Evolutionary conservation across 2,888 invertebrate genomes (phyloP).

Genomic region (Helicoverpa assulta): DNA sequence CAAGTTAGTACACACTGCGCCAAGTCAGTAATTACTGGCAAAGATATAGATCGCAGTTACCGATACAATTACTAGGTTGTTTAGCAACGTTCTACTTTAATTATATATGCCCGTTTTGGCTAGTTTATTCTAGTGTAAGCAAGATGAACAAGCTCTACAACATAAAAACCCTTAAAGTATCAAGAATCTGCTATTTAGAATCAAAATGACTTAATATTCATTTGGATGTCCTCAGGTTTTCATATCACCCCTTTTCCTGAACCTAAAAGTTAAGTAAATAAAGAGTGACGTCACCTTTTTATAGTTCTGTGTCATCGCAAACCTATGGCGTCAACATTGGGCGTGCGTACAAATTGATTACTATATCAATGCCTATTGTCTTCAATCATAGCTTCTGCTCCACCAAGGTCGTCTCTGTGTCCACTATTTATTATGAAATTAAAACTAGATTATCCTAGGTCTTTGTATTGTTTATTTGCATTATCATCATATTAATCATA

Average conservation of each 20-base stretch:
- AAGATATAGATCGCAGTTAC: conserved; percentile 20
- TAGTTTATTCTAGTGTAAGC: conserved; percentile 24
- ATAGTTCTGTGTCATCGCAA: conserved; percentile 34
- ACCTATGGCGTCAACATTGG: conserved; percentile 32
- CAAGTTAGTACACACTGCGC: not conserved
- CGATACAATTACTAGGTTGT: conserved; percentile 20
- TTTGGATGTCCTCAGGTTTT: too few relatives aligned
- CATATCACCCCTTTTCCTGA: not conserved
- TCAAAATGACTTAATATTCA: not conserved
- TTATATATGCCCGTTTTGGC: conserved; percentile 16
- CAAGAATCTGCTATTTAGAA: not conserved
- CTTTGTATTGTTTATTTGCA: conserved; percentile 13
- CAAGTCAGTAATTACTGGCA: conserved; percentile 11
- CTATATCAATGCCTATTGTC: conserved; percentile 60
- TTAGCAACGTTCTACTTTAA: conserved; percentile 11
- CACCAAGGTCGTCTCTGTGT: conserved; percentile 38
- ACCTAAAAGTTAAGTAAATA: conserved; percentile 11
- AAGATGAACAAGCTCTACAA: conserved; percentile 14
- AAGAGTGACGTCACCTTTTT: conserved; percentile 26
- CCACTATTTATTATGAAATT: conserved; percentile 23
- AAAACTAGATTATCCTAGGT: conserved; percentile 28
- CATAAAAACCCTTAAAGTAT: conserved; percentile 10
- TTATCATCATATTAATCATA: not conserved
- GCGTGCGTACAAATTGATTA: conserved; percentile 47
- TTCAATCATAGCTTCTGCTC: conserved; percentile 45